These are phyloP conservation scores for Drosophila simulans DNA, from an alignment of 1,140 invertebrate species.

Conservation along the genomic window DNA sequence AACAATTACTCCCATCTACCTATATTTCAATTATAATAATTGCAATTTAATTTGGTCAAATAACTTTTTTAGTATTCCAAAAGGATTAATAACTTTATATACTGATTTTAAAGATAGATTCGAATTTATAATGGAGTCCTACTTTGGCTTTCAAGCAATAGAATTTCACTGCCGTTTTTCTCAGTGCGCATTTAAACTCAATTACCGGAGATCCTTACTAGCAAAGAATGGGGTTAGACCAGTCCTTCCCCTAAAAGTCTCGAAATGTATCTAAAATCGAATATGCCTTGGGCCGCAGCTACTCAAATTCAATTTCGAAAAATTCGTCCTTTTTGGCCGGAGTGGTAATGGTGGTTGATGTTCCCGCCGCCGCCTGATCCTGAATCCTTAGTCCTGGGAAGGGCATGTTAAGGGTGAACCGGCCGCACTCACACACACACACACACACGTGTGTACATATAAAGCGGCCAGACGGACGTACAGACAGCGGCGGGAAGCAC, in stretches of 20 bases:
- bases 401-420: conserved; percentile 59
- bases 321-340: conserved; percentile 32
- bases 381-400: conserved; percentile 46
- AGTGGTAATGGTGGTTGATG: conserved; percentile 30
- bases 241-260: conserved; percentile 11
- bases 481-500: conserved; percentile 47
- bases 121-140: not conserved
- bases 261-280: conserved; percentile 22
- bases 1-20: too few species aligned
- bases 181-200: conserved; percentile 7
- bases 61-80: too few species aligned
- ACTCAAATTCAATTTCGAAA: conserved; percentile 46
- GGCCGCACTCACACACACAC: conserved; percentile 24
- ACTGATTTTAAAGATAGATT: not conserved
- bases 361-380: conserved; percentile 3
- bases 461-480: conserved; percentile 28
- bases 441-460: too few species aligned
- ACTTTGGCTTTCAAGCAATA: not conserved
- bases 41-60: too few species aligned
- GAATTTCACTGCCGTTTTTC: not conserved
- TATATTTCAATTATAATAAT: too few species aligned
- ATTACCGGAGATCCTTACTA: conserved; percentile 1
- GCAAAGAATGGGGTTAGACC: conserved; percentile 2
- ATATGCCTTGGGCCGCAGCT: conserved; percentile 21
- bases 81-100: too few species aligned